Evolutionary conservation across 1,140 invertebrate genomes (phyloP).

Genomic region (Drosophila pseudoananassae): DNA sequence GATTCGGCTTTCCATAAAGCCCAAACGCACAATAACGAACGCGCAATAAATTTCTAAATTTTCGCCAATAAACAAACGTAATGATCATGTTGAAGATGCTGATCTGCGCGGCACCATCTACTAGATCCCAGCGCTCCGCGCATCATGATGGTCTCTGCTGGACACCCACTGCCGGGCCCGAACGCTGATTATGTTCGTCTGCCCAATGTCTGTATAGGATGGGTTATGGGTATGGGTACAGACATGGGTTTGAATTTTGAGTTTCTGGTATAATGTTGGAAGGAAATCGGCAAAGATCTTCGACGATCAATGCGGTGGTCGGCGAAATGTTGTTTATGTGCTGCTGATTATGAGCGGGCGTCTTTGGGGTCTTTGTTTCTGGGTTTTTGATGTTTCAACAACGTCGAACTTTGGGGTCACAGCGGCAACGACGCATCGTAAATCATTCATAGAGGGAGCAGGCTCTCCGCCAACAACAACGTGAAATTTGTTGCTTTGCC

Average conservation of each 20-base stretch:
- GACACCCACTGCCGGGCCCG: conserved; percentile 64
- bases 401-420: conserved; percentile 78
- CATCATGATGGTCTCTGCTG: conserved; percentile 37
- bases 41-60: conserved; percentile 80
- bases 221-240: conserved; percentile 9
- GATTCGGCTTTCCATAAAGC: conserved; percentile 46
- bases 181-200: conserved; percentile 66
- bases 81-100: conserved; percentile 74
- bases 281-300: conserved; percentile 45
- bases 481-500: conserved; percentile 77
- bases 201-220: conserved; percentile 66
- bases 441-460: conserved; percentile 79
- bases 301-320: conserved; percentile 60
- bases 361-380: conserved; percentile 69
- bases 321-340: conserved; percentile 77
- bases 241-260: neutral
- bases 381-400: conserved; percentile 78
- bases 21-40: conserved; percentile 66
- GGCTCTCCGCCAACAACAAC: conserved; percentile 47
- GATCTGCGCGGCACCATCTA: conserved; percentile 14
- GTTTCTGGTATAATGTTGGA: neutral
- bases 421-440: conserved; percentile 77
- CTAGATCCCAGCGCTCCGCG: neutral
- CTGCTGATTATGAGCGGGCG: conserved; percentile 80
- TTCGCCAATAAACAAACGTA: conserved; percentile 79